A percentile compares a stretch with the other conserved stretches of the same genome.
These are phyloP conservation scores for Phalloptychus januarius DNA, from an alignment of 2,797 vertebrate species.

Conservation along the genomic window DNA sequence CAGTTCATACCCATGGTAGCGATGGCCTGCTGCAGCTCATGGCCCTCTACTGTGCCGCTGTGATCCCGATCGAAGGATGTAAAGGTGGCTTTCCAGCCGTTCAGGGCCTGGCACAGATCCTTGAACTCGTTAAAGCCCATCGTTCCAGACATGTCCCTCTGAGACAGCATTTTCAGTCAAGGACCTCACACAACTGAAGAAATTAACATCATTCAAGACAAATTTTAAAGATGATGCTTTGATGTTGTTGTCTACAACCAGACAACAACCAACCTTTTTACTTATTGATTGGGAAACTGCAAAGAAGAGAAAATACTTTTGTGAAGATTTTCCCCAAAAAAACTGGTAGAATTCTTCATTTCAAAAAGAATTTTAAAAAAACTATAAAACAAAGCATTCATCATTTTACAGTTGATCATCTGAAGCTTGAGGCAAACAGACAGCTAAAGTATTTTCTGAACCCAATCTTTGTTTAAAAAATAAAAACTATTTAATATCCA, in stretches of 20 bases:
- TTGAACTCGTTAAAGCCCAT: slow-evolving; percentile 92
- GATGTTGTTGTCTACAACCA: background rate
- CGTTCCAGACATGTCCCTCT: slow-evolving; percentile 86
- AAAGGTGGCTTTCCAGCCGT: slow-evolving; percentile 87
- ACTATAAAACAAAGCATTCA: background rate
- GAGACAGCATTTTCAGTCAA: slow-evolving; percentile 51
- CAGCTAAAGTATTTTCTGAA: background rate
- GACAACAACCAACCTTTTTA: too few relatives aligned
- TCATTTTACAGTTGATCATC: background rate
- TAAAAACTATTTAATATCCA: background rate
- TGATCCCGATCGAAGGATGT: slow-evolving; percentile 82
- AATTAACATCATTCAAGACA: background rate
- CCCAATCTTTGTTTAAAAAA: background rate
- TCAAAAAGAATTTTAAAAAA: background rate
- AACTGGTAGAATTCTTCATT: background rate
- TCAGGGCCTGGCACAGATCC: slow-evolving; percentile 85
- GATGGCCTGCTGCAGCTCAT: slow-evolving; percentile 86
- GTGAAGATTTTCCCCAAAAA: background rate
- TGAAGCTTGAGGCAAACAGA: background rate
- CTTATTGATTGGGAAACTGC: background rate
- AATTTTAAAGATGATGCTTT: background rate
- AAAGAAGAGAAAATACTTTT: background rate
- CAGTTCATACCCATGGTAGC: slow-evolving; percentile 77
- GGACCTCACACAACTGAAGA: slow-evolving; percentile 11
- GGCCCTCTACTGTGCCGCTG: slow-evolving; percentile 86